Conservation (phyloP, 2,888 invertebrate species). For the Oscheius sp. region DNA sequence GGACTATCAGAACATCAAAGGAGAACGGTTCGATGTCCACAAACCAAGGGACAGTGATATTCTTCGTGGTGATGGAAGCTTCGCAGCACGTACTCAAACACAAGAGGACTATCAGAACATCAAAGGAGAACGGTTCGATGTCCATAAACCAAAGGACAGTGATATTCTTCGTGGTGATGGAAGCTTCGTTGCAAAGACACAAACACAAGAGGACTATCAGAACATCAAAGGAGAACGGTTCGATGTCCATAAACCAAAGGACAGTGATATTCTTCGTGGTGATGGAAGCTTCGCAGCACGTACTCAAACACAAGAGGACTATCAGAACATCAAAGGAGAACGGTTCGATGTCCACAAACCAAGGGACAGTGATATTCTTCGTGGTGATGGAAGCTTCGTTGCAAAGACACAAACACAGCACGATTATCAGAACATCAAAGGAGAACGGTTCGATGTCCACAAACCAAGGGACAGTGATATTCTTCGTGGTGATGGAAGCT, state of each 20-base stretch:
- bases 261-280: not conserved
- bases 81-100: not conserved
- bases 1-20: not conserved
- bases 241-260: not conserved
- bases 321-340: not conserved
- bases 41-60: not conserved
- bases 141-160: not conserved
- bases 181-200: not conserved
- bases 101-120: not conserved
- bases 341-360: not conserved
- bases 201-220: not conserved
- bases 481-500: slow-evolving; percentile 3
- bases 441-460: not conserved
- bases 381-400: slow-evolving; percentile 8
- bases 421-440: not conserved
- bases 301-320: slow-evolving; percentile 12
- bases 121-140: not conserved
- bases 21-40: not conserved
- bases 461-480: slow-evolving; percentile 9
- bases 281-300: slow-evolving; percentile 8
- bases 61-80: not conserved
- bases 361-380: not conserved
- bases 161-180: not conserved
- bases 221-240: not conserved
- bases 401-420: not conserved